phyloP scores from a whole-genome alignment of 2,888 invertebrate species.

The Drosophila affinis region DNA sequence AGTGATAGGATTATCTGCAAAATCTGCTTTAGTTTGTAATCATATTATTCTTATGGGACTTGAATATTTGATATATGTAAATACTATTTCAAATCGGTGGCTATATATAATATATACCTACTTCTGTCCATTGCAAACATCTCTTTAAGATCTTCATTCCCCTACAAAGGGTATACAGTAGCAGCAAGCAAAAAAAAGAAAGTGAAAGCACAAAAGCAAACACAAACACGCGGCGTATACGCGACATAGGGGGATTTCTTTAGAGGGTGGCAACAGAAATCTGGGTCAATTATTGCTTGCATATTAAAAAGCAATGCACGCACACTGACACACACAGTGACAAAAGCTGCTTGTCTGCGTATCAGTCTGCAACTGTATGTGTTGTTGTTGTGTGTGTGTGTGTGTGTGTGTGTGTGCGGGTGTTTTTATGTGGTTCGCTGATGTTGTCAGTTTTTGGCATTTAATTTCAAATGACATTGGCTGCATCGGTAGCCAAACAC shows the following conservation, averaged over 20 bases:
- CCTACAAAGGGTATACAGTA: not conserved
- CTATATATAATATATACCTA: too few species aligned
- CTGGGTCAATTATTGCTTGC: slow-evolving; percentile 82
- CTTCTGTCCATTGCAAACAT: too few species aligned
- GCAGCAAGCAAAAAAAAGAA: not conserved
- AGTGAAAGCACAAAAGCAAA: slow-evolving; percentile 5
- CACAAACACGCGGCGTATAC: slow-evolving; percentile 33
- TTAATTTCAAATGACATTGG: slow-evolving; percentile 68
- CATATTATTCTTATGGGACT: too few species aligned
- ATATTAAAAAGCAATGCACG: slow-evolving; percentile 52
- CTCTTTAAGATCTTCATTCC: not conserved
- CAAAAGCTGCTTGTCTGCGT: not conserved
- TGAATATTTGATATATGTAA: too few species aligned
- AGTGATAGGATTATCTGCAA: not conserved
- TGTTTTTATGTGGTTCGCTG: slow-evolving; percentile 22
- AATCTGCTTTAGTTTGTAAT: not conserved
- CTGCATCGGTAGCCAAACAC: slow-evolving; percentile 36
- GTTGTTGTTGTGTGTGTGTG: slow-evolving; percentile 11
- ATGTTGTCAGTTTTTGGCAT: slow-evolving; percentile 67
- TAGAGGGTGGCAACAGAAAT: slow-evolving; percentile 61
- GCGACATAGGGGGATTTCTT: slow-evolving; percentile 18
- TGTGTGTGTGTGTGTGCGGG: slow-evolving; percentile 11
- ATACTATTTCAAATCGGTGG: too few species aligned
- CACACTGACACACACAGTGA: slow-evolving; percentile 17
- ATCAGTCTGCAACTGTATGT: not conserved